phyloP scores from a whole-genome alignment of 1,140 invertebrate genomes.

The Agrilus planipennis region DNA sequence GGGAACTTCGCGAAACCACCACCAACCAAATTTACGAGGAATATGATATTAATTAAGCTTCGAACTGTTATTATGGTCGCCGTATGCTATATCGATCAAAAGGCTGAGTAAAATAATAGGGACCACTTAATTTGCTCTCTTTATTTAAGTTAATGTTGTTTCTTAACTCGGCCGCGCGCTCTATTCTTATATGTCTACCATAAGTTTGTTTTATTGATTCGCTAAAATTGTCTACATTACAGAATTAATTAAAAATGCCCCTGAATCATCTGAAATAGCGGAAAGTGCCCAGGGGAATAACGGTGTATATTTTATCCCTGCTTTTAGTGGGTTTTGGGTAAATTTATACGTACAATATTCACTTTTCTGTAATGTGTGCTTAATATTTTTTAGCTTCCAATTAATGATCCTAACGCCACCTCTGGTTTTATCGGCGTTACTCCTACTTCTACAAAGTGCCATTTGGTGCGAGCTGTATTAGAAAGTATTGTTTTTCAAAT shows the following conservation, averaged over 20 bases:
- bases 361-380: not conserved
- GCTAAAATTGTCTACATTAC: conserved; percentile 9
- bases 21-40: too few species aligned
- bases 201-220: too few species aligned
- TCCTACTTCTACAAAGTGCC: conserved; percentile 60
- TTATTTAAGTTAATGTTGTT: not conserved
- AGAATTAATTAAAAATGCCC: conserved; percentile 59
- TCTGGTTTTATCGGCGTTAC: conserved; percentile 78
- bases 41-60: too few species aligned
- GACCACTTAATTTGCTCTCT: not conserved
- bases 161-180: too few species aligned
- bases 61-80: too few species aligned
- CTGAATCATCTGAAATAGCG: conserved; percentile 59
- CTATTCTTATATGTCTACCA: too few species aligned
- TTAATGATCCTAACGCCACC: conserved; percentile 72
- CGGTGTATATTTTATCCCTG: conserved; percentile 83
- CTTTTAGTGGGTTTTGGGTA: conserved; percentile 83
- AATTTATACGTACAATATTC: conserved; percentile 14
- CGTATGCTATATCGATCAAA: not conserved
- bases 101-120: not conserved
- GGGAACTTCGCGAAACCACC: too few species aligned
- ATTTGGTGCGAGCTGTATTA: conserved; percentile 70
- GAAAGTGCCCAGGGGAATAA: conserved; percentile 57
- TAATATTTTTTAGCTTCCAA: conserved; percentile 54
- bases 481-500: conserved; percentile 82